phyloP scores from a whole-genome alignment of 1,140 invertebrate genomes.

The Thrips palmi region DNA sequence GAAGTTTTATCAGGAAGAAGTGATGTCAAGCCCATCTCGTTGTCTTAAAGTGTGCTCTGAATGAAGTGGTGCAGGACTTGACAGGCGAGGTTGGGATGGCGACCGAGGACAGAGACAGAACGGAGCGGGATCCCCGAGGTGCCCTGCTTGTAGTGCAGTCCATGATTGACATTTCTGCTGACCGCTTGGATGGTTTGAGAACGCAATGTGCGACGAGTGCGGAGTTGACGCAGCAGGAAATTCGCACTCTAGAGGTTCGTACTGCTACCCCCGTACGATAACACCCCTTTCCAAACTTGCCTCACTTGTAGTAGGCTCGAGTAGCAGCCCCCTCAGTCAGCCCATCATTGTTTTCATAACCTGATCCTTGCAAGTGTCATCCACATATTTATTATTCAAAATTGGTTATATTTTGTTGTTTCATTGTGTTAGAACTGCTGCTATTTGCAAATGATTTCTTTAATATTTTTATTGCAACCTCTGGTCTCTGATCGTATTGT shows the following conservation, averaged over 20 bases:
- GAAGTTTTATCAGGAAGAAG: too few species aligned
- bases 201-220: constrained; percentile 82
- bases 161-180: constrained; percentile 88
- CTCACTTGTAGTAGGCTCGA: too few species aligned
- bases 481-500: constrained; percentile 11
- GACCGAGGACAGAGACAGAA: too few species aligned
- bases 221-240: constrained; percentile 87
- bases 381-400: too few species aligned
- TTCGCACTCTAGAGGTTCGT: constrained; percentile 73
- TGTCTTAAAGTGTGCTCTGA: constrained; percentile 13
- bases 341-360: too few species aligned
- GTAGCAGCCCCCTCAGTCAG: too few species aligned
- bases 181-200: constrained; percentile 75
- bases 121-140: too few species aligned
- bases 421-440: not conserved
- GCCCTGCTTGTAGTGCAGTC: constrained; percentile 52
- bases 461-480: not conserved
- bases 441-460: not conserved
- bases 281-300: too few species aligned
- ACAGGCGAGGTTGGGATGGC: too few species aligned
- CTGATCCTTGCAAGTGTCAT: too few species aligned
- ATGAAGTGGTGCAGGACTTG: too few species aligned
- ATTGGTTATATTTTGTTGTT: constrained; percentile 1
- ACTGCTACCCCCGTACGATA: not conserved
- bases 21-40: constrained; percentile 12